These are phyloP conservation scores for Eumeta japonica DNA, from an alignment of 1,140 invertebrate genomes.

Conservation along the genomic window DNA sequence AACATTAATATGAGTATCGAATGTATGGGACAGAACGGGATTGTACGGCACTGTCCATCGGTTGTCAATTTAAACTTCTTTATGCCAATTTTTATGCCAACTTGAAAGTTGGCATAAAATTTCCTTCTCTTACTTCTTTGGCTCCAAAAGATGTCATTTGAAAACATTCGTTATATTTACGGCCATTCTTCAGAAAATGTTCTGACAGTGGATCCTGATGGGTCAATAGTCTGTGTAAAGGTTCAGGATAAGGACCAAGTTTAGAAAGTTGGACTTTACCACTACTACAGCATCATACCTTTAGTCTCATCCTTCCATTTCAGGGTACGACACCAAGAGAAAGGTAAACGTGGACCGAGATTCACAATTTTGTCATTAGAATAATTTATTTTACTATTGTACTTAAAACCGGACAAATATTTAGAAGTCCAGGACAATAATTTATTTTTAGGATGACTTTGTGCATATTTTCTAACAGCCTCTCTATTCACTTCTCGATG, in stretches of 20 bases:
- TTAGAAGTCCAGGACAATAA: too few species aligned
- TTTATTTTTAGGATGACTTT: too few species aligned
- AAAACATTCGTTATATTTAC: conserved; percentile 16
- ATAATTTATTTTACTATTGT: too few species aligned
- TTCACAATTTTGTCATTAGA: too few species aligned
- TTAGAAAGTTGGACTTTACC: conserved; percentile 17
- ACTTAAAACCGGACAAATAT: too few species aligned
- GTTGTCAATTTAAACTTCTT: conserved; percentile 55
- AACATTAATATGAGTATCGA: conserved; percentile 54
- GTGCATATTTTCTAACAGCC: too few species aligned
- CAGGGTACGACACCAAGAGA: conserved; percentile 17
- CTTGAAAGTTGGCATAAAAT: too few species aligned
- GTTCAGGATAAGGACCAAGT: conserved; percentile 12
- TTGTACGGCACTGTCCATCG: conserved; percentile 59
- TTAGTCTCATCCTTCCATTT: conserved; percentile 23
- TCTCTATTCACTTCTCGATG: too few species aligned
- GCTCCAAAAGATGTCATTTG: conserved; percentile 19
- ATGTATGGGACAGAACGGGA: conserved; percentile 51
- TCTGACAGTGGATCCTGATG: conserved; percentile 14
- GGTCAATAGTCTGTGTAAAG: conserved; percentile 17
- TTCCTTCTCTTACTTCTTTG: too few species aligned
- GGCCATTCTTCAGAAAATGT: conserved; percentile 17
- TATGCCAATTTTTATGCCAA: too few species aligned
- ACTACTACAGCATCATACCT: conserved; percentile 17
- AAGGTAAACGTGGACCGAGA: too few species aligned